Percentiles rank a stretch among this genome's conserved stretches.
Conservation (phyloP, 1,140 invertebrate genomes). For the Helicoverpa armigera region DNA sequence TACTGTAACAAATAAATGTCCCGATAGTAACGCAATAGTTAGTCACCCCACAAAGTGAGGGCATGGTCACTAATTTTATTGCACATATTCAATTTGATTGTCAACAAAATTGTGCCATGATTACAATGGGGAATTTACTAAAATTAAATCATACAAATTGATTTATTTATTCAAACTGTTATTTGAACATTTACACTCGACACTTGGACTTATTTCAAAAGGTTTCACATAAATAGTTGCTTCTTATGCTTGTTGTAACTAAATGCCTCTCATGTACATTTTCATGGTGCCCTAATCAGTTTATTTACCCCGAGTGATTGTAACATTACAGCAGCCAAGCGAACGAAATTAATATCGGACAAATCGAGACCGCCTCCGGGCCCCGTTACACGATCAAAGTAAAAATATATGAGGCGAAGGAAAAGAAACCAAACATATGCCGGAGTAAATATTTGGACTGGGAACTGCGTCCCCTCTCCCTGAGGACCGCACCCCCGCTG, state of each 20-base stretch:
- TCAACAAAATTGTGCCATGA: slow-evolving; percentile 35
- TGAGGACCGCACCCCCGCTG: slow-evolving; percentile 56
- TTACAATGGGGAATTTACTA: slow-evolving; percentile 22
- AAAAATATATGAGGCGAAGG: slow-evolving; percentile 84
- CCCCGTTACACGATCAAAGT: slow-evolving; percentile 79
- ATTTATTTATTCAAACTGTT: slow-evolving; percentile 24
- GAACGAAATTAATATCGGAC: slow-evolving; percentile 79
- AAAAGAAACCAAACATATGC: slow-evolving; percentile 86
- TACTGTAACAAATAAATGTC: not conserved
- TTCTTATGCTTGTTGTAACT: no score
- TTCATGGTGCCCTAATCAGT: slow-evolving; percentile 30
- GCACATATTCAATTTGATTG: slow-evolving; percentile 49
- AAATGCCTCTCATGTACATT: slow-evolving; percentile 1
- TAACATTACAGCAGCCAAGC: slow-evolving; percentile 48
- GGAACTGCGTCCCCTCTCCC: slow-evolving; percentile 58
- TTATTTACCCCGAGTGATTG: slow-evolving; percentile 51
- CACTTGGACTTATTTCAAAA: not conserved
- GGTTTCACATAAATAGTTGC: not conserved
- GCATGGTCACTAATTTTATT: slow-evolving; percentile 52
- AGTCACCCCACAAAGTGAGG: slow-evolving; percentile 18
- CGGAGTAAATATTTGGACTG: slow-evolving; percentile 81
- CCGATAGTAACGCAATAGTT: slow-evolving; percentile 4
- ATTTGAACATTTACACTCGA: slow-evolving; percentile 9
- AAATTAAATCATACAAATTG: slow-evolving; percentile 26
- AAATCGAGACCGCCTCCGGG: slow-evolving; percentile 76